These are phyloP conservation scores for Lophochroa leadbeateri DNA, from an alignment of 2,113 vertebrate genomes.

Conservation along the genomic window DNA sequence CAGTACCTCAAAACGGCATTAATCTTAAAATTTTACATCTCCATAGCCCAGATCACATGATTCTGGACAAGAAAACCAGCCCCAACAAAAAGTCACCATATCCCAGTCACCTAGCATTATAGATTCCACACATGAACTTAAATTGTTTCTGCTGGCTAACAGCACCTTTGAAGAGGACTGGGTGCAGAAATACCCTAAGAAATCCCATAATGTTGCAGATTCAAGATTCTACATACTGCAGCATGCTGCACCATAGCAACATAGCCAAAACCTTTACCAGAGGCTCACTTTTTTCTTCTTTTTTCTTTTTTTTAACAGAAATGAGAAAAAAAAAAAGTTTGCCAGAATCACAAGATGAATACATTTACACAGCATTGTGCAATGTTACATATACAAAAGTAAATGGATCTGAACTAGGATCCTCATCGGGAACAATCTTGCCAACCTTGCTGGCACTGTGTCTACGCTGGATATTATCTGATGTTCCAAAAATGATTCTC, in stretches of 20 bases:
- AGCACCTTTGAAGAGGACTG: not conserved
- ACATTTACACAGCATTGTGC: not conserved
- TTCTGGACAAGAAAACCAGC: not conserved
- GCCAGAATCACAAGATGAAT: not conserved
- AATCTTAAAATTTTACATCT: not conserved
- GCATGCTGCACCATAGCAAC: constrained; percentile 15
- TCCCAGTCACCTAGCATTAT: not conserved
- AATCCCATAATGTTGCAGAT: not conserved
- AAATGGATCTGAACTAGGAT: not conserved
- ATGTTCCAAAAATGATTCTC: not conserved
- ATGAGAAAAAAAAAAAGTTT: not conserved
- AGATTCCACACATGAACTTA: not conserved
- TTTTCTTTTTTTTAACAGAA: not conserved
- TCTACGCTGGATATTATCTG: not conserved
- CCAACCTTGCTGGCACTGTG: not conserved
- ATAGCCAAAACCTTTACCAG: not conserved
- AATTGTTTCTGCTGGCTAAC: not conserved
- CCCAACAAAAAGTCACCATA: not conserved
- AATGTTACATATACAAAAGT: not conserved
- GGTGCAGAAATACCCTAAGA: not conserved
- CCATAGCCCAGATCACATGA: not conserved
- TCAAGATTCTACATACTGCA: not conserved
- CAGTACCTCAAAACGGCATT: not conserved
- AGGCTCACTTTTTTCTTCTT: not conserved
- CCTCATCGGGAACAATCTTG: not conserved